A percentile compares a stretch with the other conserved stretches of the same genome.
These are phyloP conservation scores for Polypterus senegalus DNA, from an alignment of 2,113 vertebrate genomes.

Conservation along the genomic window DNA sequence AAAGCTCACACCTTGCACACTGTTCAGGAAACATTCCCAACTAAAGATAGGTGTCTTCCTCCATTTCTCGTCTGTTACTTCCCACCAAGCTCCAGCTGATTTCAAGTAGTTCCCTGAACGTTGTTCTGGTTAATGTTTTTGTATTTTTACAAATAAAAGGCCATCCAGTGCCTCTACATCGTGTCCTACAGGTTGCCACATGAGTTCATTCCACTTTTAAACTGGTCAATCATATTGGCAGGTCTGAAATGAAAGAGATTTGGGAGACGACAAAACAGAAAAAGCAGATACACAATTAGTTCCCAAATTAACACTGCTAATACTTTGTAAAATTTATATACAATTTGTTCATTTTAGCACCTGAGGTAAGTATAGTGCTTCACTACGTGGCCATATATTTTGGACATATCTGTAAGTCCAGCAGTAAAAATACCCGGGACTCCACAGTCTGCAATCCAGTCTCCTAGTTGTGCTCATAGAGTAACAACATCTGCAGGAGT, in stretches of 20 bases:
- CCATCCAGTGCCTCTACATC: constrained; percentile 26
- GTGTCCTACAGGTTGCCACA: constrained; percentile 40
- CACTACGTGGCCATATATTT: constrained; percentile 20
- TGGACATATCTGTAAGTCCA: constrained; percentile 22
- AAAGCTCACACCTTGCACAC: constrained; percentile 27
- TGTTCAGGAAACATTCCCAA: constrained; percentile 33
- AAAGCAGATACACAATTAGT: no score
- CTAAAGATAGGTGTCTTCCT: background rate
- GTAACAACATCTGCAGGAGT: constrained; percentile 23
- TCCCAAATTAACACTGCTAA: no score
- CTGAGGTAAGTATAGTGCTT: constrained; percentile 32
- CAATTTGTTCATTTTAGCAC: constrained; percentile 14
- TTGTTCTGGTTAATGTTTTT: constrained; percentile 16
- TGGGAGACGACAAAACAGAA: no score
- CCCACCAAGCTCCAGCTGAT: constrained; percentile 27
- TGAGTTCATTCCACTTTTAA: constrained; percentile 37
- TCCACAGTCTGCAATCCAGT: constrained; percentile 35
- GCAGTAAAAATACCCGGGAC: constrained; percentile 28
- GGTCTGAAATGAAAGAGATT: constrained; percentile 18
- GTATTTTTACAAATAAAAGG: constrained; percentile 33
- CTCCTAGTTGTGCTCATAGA: constrained; percentile 33
- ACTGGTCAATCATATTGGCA: constrained; percentile 26
- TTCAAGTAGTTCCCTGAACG: constrained; percentile 32
- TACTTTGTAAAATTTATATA: no score
- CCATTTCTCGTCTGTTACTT: background rate